Base-by-base conservation (phyloP, 53 echinoderm and acorn worm species). In the Holothuria scabra region DNA sequence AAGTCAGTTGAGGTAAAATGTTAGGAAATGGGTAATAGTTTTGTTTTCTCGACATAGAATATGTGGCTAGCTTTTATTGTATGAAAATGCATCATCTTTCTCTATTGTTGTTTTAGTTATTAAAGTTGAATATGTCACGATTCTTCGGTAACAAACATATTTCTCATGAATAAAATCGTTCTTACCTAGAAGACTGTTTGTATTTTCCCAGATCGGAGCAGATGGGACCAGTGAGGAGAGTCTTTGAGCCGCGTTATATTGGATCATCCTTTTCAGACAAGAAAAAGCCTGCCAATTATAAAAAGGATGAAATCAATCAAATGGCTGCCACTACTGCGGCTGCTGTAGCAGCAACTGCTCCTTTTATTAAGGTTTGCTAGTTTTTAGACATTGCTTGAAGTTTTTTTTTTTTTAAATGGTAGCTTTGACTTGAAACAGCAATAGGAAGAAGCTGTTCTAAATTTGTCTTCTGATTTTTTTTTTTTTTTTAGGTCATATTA, bases 321-420 rank as follows among this genome's bases (percentile, higher is more conserved):
- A 82, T 84, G 46, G 82, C 79, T 4, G 76, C 93, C 29, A 86
- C 89, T 14, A 89, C 94, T 60, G 94, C 97, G 5, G 94, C 90
- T 44, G 97, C 97, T 31, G 94, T 97, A 13, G 97, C 97, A 56
- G 97, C 94, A 8, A 88, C 97, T 60, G 91, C 90, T 3, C 97
- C 97, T 22, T 74, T 97, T 20, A 67, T 94, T 2, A 97, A 97
- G 93, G 97, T 97, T 13, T 28, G 56, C 16, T 28, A 8, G 16
- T 28, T 12, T 28, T 65, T 65, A 20, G 14, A 13, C 26, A 28
- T 65, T 65, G 18, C 52, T 52, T 16, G 1, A 16, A 52, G 52
- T 52, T 52, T 52, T 52, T 0, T 52, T 52, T 52, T 52, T 52
- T 18, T 52, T 4, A 52, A 52, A 52, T 52, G 14, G 18, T 52